phyloP scores from a whole-genome alignment of 2,888 invertebrate genomes.

The Metalampra italica region DNA sequence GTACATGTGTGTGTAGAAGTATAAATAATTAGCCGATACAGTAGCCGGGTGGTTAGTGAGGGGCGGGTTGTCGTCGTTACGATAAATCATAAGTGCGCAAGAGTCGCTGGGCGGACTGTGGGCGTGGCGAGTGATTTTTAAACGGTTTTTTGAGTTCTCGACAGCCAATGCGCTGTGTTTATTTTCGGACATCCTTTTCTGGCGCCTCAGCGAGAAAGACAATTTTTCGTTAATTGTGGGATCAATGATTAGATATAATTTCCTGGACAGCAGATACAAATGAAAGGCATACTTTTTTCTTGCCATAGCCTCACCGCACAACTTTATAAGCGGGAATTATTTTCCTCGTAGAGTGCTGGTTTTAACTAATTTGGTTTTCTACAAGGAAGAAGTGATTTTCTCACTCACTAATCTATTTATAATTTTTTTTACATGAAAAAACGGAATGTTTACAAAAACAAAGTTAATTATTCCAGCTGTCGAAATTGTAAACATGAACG shows the following conservation, averaged over 20 bases:
- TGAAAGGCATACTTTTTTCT: too few relatives aligned
- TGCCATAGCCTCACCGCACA: too few relatives aligned
- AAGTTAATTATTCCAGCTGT: too few relatives aligned
- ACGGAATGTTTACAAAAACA: too few relatives aligned
- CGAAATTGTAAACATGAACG: too few relatives aligned
- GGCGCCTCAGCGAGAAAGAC: constrained; percentile 62
- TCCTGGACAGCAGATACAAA: constrained; percentile 9
- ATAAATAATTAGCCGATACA: constrained; percentile 68
- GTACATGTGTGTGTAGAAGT: constrained; percentile 20
- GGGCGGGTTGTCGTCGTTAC: constrained; percentile 71
- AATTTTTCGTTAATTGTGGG: constrained; percentile 74
- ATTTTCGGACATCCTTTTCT: constrained; percentile 68
- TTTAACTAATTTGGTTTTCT: too few relatives aligned
- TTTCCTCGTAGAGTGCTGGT: too few relatives aligned
- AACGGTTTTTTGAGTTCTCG: constrained; percentile 73
- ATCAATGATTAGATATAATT: constrained; percentile 49
- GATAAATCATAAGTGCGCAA: constrained; percentile 76
- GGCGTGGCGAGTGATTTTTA: constrained; percentile 76
- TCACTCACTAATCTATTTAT: too few relatives aligned
- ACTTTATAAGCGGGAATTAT: too few relatives aligned
- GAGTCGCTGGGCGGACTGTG: constrained; percentile 67
- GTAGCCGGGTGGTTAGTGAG: constrained; percentile 70
- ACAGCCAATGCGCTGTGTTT: constrained; percentile 64
- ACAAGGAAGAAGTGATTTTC: too few relatives aligned
- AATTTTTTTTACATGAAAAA: too few relatives aligned